Conservation (phyloP, 2,888 invertebrate species). For the Apamea monoglypha region DNA sequence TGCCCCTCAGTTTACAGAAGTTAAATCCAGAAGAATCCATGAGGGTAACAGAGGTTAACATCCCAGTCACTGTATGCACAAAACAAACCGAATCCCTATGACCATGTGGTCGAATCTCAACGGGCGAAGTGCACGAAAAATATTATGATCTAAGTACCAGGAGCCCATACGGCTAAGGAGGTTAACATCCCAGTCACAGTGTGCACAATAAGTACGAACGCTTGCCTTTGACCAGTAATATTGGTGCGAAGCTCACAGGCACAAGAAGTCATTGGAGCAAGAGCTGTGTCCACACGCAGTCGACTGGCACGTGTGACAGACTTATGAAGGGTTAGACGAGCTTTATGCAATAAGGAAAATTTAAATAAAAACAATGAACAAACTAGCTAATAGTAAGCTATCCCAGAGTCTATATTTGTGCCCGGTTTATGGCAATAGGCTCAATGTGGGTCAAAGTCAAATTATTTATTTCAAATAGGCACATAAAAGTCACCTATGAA, state of each 20-base stretch:
- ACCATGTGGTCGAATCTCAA: no score
- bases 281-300: conserved; percentile 56
- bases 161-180: neutral
- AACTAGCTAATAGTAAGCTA: neutral
- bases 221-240: conserved; percentile 33
- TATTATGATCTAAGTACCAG: conserved; percentile 2
- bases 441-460: no score
- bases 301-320: conserved; percentile 27
- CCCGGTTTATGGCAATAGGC: neutral
- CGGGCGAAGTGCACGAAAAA: neutral
- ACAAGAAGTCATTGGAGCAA: conserved; percentile 61
- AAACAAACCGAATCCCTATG: no score
- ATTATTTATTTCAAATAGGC: no score
- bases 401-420: neutral
- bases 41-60: neutral
- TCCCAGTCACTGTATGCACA: neutral
- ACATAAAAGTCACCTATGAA: no score
- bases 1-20: no score
- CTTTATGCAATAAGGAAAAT: neutral
- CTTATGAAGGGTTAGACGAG: conserved; percentile 28
- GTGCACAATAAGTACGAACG: conserved; percentile 19
- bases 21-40: no score
- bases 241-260: conserved; percentile 33
- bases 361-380: neutral
- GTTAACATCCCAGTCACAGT: neutral